Percentiles rank a stretch among this genome's conserved stretches.
Evolutionary conservation across 2,797 vertebrate genomes (phyloP).

Genomic region (Darevskia mixta): DNA sequence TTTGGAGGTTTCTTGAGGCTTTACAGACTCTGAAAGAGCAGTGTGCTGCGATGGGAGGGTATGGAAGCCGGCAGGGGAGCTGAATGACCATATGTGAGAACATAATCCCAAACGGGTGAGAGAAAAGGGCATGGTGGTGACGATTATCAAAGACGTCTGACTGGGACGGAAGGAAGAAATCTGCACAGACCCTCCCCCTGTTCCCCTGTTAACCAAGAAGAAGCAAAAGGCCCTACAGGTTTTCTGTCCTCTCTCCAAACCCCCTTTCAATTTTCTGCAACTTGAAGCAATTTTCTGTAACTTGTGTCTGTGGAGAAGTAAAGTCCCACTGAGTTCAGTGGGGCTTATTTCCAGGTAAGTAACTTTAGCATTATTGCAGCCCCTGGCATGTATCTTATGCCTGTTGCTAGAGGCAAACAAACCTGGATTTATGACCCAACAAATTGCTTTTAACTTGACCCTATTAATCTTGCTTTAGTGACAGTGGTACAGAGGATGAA

Average conservation of each 20-base stretch:
- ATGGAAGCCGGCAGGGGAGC: neutral
- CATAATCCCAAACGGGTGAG: neutral
- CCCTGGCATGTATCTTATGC: neutral
- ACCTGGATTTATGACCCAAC: conserved; percentile 7
- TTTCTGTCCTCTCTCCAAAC: neutral
- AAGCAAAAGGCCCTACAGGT: neutral
- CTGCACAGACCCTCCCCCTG: neutral
- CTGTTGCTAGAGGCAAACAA: neutral
- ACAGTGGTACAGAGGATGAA: neutral
- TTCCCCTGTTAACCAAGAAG: neutral
- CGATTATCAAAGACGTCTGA: neutral
- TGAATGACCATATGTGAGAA: neutral
- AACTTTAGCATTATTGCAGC: neutral
- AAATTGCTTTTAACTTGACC: conserved; percentile 1
- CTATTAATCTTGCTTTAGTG: conserved; percentile 16
- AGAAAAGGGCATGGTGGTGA: neutral
- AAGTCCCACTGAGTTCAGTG: neutral
- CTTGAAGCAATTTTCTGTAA: neutral
- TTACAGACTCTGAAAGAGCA: conserved; percentile 4
- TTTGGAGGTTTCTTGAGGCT: neutral
- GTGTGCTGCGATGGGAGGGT: neutral
- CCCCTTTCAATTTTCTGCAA: neutral
- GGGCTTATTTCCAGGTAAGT: neutral
- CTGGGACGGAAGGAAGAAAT: neutral
- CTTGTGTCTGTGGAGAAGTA: neutral